A percentile compares a stretch with the other conserved stretches of the same genome.
phyloP scores from a whole-genome alignment of 2,113 vertebrate species.

The Tenrec ecaudatus region DNA sequence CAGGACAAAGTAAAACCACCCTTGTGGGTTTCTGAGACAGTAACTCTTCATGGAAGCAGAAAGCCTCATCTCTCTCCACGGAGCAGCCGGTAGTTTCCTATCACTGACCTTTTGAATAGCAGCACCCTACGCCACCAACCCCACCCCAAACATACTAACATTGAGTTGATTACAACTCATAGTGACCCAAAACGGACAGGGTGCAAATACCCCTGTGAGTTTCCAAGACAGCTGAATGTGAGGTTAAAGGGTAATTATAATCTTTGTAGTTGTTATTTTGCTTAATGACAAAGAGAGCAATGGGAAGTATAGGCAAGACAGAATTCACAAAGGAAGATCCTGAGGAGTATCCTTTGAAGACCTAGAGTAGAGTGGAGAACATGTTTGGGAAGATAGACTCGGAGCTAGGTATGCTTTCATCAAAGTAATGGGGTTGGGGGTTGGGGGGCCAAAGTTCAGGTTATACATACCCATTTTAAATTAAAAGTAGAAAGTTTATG shows the following conservation, averaged over 20 bases:
- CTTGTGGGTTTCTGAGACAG: no score
- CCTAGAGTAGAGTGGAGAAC: not conserved
- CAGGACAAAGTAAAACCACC: no score
- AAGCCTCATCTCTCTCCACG: no score
- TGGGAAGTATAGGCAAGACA: not conserved
- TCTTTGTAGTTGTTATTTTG: not conserved
- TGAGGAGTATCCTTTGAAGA: not conserved
- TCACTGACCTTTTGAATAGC: no score
- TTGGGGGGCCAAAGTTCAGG: not conserved
- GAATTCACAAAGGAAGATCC: not conserved
- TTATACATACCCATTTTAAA: not conserved
- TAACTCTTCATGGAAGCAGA: no score
- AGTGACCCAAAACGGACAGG: no score
- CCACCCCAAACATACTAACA: no score
- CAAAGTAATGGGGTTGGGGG: not conserved
- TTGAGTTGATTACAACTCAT: no score
- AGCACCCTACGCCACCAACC: no score
- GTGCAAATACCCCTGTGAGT: no score
- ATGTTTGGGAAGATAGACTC: not conserved
- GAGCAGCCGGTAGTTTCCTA: no score
- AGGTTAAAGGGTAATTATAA: not conserved
- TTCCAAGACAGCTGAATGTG: not conserved
- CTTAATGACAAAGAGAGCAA: not conserved
- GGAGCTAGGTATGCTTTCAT: not conserved
- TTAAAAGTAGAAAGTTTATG: not conserved